Percentiles rank a stretch among this genome's conserved stretches.
These are phyloP conservation scores for Eupithecia exiguata DNA, from an alignment of 2,888 invertebrate genomes.

Conservation along the genomic window DNA sequence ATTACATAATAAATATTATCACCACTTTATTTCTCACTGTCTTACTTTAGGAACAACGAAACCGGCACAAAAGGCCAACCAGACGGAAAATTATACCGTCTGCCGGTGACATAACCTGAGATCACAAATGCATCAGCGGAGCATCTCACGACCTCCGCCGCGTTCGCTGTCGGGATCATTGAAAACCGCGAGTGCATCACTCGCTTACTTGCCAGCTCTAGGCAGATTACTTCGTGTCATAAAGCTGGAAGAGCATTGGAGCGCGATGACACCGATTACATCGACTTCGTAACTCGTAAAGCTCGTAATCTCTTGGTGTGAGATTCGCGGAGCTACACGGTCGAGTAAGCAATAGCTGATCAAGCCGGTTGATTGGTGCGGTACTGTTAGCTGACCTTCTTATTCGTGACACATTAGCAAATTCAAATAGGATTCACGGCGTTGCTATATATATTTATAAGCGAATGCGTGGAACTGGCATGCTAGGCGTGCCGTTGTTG, in stretches of 20 bases:
- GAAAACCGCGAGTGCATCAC: slow-evolving; percentile 56
- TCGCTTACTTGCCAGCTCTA: slow-evolving; percentile 53
- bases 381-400: slow-evolving; percentile 70
- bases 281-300: slow-evolving; percentile 30
- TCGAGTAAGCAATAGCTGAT: slow-evolving; percentile 54
- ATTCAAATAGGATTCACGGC: slow-evolving; percentile 48
- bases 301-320: slow-evolving; percentile 41
- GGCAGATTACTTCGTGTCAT: slow-evolving; percentile 42
- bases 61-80: slow-evolving; percentile 63
- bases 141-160: slow-evolving; percentile 61
- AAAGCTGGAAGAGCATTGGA: slow-evolving; percentile 54
- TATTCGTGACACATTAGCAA: slow-evolving; percentile 51
- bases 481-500: slow-evolving; percentile 15
- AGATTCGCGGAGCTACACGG: slow-evolving; percentile 55
- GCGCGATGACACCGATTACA: slow-evolving; percentile 49
- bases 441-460: slow-evolving; percentile 42
- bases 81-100: slow-evolving; percentile 68
- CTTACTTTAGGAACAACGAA: slow-evolving; percentile 56
- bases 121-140: slow-evolving; percentile 58
- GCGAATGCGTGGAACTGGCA: slow-evolving; percentile 38
- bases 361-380: slow-evolving; percentile 55
- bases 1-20: slow-evolving; percentile 51
- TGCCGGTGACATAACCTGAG: slow-evolving; percentile 67
- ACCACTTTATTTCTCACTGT: slow-evolving; percentile 51
- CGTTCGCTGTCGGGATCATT: slow-evolving; percentile 67